A percentile compares a stretch with the other conserved stretches of the same genome.
Conservation (phyloP, 2,113 vertebrate genomes). For the Pluvialis apricaria region DNA sequence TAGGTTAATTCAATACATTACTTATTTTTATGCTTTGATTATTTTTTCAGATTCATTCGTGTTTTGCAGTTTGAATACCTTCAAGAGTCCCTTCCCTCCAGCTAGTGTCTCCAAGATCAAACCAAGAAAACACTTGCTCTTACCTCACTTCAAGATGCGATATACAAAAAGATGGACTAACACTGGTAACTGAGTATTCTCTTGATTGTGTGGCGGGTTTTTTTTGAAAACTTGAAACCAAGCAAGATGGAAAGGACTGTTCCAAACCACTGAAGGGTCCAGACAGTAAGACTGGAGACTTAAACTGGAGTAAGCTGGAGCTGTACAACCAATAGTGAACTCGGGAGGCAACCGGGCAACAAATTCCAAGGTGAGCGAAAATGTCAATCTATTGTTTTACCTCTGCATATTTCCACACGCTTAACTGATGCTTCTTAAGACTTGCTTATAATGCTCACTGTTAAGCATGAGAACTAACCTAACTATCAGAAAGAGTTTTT, state of each 20-base stretch:
- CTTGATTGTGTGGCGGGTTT: neutral
- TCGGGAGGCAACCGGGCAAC: neutral
- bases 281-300: neutral
- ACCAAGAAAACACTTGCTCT: neutral
- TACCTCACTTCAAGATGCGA: neutral
- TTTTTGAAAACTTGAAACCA: neutral
- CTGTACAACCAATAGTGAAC: neutral
- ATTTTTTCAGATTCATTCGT: neutral
- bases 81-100: neutral
- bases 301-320: neutral
- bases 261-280: neutral
- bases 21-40: neutral
- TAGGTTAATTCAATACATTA: neutral
- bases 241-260: neutral
- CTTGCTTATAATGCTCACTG: neutral
- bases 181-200: neutral
- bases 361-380: neutral
- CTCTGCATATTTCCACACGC: neutral
- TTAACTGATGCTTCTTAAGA: neutral
- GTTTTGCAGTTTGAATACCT: neutral
- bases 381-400: neutral
- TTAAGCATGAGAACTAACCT: neutral
- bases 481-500: neutral
- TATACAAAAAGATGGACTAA: neutral
- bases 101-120: neutral